phyloP scores from a whole-genome alignment of 2,797 vertebrate species.

The Gouania willdenowi region DNA sequence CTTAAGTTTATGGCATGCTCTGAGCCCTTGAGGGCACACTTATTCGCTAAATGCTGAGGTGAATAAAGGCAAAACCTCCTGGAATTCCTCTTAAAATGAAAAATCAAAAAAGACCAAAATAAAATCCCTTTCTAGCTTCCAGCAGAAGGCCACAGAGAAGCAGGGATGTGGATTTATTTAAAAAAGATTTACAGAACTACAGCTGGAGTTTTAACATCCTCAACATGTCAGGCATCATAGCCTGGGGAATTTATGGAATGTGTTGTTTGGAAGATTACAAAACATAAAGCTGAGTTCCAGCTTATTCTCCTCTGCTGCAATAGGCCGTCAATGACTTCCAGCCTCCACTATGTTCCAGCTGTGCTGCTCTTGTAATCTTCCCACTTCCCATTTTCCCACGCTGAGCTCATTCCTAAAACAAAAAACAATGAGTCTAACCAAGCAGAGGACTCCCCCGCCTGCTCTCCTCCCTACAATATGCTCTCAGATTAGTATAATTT shows the following conservation, averaged over 20 bases:
- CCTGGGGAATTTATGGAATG: no score
- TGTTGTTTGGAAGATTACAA: no score
- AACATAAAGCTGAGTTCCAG: neutral
- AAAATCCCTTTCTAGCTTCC: no score
- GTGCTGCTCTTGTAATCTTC: constrained; percentile 27
- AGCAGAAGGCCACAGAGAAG: no score
- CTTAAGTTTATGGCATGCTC: constrained; percentile 56
- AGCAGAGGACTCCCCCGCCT: constrained; percentile 33
- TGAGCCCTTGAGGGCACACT: no score
- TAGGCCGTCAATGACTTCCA: neutral
- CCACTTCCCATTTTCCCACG: constrained; percentile 60
- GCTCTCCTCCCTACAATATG: neutral
- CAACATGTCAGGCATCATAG: no score
- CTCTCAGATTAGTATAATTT: constrained; percentile 61
- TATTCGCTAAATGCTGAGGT: no score
- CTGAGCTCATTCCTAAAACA: constrained; percentile 62
- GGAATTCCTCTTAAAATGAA: constrained; percentile 1
- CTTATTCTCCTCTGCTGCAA: constrained; percentile 25
- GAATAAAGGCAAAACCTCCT: constrained; percentile 9
- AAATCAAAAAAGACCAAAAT: neutral
- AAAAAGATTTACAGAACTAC: no score
- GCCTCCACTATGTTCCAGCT: constrained; percentile 24
- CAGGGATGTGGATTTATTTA: neutral
- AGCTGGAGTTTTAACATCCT: no score
- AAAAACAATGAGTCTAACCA: constrained; percentile 55